Evolutionary conservation across 2,113 vertebrate species (phyloP), one percentile per base, ranked within the genome.

Genomic region (Catharus minimus): DNA sequence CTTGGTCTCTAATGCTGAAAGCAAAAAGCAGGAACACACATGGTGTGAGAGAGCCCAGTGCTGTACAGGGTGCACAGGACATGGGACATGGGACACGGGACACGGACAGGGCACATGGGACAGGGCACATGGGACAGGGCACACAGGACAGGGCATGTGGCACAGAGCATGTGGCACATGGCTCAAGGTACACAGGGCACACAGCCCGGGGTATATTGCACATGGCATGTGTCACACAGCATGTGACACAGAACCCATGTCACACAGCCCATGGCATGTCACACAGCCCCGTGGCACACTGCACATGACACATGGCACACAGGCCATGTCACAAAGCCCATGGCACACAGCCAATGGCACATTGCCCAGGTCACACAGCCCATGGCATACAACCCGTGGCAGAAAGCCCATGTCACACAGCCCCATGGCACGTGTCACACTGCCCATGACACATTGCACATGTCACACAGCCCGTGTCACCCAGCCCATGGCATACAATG

Each of bases 1-100:
- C 91, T 96, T 85, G 90, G 90, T 89, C 81, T 93, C 92, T 90
- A 72, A 92, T 92, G 62, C 76, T 74, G 96, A 93, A 83, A 78
- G 67, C 62, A 86, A 69, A 44, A 47, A 83, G 79, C 52, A 46
- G 86, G 75, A 83, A 50, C 47, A 75, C 8, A 39, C 11, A 22
- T 0, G 4, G 53, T 5, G 30, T 43, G 50, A 7, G 52, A 13
- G 15, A 69, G 36, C 21, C 22, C 39, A 22, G 77, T 0, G 3
- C 41, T 17, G 62, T 18, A 41, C 46, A 38, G 44, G 43, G 52
- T 7, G 24, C 11, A 5, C 0, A 3, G 3, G 5, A 36, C 10
- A 3, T 13, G 26, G 27, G 8, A 46, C 13, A 4, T 0, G 24
- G 32, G 2, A 44, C 46, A n/a, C n/a, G n/a, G n/a, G n/a, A n/a